phyloP scores from a whole-genome alignment of 2,888 invertebrate genomes.

The Eugnorisma glareosa region DNA sequence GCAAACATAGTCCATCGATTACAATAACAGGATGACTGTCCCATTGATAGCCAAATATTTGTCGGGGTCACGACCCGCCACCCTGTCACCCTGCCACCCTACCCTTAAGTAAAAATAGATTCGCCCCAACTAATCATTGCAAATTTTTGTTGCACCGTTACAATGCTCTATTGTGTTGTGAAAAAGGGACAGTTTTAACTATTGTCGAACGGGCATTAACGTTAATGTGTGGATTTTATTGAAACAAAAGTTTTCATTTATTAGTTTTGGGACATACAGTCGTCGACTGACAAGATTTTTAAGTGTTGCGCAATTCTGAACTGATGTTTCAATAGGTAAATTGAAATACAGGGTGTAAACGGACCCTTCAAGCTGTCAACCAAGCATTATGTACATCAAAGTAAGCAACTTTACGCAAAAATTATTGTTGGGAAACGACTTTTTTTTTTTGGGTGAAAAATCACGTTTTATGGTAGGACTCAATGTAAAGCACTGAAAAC shows the following conservation, averaged over 20 bases:
- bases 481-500: too few relatives aligned
- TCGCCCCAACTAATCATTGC: slow-evolving; percentile 82
- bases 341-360: too few relatives aligned
- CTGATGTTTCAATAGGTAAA: neutral
- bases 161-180: slow-evolving; percentile 68
- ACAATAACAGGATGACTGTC: slow-evolving; percentile 65
- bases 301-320: neutral
- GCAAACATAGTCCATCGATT: slow-evolving; percentile 52
- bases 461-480: too few relatives aligned
- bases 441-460: too few relatives aligned
- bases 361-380: too few relatives aligned
- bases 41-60: slow-evolving; percentile 79
- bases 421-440: too few relatives aligned
- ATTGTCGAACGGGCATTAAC: slow-evolving; percentile 44
- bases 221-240: slow-evolving; percentile 45
- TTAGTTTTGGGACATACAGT: neutral
- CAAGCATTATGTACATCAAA: too few relatives aligned
- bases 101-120: slow-evolving; percentile 79
- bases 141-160: slow-evolving; percentile 80
- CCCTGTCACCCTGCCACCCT: slow-evolving; percentile 72
- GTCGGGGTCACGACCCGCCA: slow-evolving; percentile 81
- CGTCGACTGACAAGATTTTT: neutral
- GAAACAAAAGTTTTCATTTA: slow-evolving; percentile 53
- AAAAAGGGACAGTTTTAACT: slow-evolving; percentile 49
- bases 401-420: too few relatives aligned